Conservation (phyloP, 2,888 invertebrate genomes). For the Napeogenes inachia region DNA sequence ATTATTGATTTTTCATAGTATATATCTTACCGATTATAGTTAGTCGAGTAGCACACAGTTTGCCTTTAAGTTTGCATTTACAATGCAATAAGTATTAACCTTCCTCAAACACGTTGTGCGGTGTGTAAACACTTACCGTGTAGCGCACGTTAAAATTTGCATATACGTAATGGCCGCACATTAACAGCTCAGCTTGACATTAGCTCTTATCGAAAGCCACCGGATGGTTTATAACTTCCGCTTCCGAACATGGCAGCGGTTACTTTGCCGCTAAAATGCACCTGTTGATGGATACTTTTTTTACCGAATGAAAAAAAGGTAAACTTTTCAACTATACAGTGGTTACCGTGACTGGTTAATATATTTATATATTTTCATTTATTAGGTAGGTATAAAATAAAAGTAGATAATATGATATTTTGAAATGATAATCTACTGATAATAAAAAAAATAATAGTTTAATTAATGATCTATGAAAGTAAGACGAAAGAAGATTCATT, state of each 20-base stretch:
- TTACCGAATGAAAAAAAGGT: background rate
- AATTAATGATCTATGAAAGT: no score
- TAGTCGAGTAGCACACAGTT: background rate
- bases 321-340: background rate
- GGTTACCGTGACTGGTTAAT: no score
- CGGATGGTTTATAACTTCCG: conserved; percentile 46
- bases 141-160: conserved; percentile 35
- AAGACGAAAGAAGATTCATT: no score
- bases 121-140: conserved; percentile 26
- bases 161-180: conserved; percentile 32
- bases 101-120: conserved; percentile 11
- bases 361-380: no score
- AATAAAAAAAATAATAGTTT: no score
- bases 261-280: conserved; percentile 22
- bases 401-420: no score
- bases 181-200: conserved; percentile 40
- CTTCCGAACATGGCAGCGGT: conserved; percentile 35
- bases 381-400: no score
- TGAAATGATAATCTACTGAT: no score
- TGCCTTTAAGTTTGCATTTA: background rate
- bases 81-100: conserved; percentile 3
- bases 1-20: background rate
- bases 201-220: conserved; percentile 41
- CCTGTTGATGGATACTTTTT: conserved; percentile 7
- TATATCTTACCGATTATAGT: background rate